These are phyloP conservation scores for Acrobasis suavella DNA, from an alignment of 2,888 invertebrate genomes.

Conservation along the genomic window DNA sequence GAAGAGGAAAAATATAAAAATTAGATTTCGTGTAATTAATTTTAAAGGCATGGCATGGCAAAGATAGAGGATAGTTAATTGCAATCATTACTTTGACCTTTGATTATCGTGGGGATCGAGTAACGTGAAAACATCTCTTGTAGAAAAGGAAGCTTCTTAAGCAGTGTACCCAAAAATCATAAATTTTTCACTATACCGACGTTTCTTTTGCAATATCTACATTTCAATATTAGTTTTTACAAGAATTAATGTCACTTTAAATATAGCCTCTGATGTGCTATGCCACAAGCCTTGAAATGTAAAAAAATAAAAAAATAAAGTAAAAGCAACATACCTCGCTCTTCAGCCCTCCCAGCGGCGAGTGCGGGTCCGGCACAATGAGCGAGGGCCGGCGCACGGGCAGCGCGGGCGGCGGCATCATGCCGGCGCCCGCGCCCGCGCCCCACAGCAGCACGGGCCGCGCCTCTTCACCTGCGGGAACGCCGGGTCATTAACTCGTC, in stretches of 20 bases:
- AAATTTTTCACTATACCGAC: too few species aligned
- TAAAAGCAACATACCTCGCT: conserved; percentile 58
- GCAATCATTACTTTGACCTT: too few species aligned
- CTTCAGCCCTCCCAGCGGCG: conserved; percentile 83
- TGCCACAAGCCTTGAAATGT: not conserved
- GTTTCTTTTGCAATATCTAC: too few species aligned
- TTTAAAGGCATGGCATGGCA: too few species aligned
- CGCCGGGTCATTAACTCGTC: conserved; percentile 43
- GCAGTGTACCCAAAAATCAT: too few species aligned
- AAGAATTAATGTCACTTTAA: too few species aligned
- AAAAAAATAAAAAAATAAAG: not conserved
- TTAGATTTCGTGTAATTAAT: too few species aligned
- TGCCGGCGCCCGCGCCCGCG: conserved; percentile 64
- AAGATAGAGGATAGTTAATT: too few species aligned
- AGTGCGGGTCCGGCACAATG: conserved; percentile 81
- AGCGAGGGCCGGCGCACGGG: conserved; percentile 85
- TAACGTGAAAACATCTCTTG: not conserved
- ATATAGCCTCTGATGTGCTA: too few species aligned
- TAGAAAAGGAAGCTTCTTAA: too few species aligned
- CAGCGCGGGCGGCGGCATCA: conserved; percentile 82
- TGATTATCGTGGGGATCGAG: too few species aligned
- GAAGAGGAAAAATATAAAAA: not conserved
- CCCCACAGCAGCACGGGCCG: conserved; percentile 64
- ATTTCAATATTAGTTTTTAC: too few species aligned
- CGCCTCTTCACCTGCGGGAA: conserved; percentile 56